These are phyloP conservation scores for Drosophila obscura DNA, from an alignment of 1,140 invertebrate species.

Conservation along the genomic window DNA sequence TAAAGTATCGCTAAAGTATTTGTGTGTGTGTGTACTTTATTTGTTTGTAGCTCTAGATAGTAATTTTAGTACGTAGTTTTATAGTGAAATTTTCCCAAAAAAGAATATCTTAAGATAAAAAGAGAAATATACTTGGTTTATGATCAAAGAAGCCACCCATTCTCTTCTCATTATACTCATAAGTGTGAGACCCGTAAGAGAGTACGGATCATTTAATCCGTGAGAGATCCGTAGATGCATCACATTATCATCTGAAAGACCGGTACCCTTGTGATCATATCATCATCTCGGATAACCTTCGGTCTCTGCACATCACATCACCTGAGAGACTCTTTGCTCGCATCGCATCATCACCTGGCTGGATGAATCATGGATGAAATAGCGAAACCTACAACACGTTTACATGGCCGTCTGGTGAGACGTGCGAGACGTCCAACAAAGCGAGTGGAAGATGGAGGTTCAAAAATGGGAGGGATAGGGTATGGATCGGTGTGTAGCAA, in stretches of 20 bases:
- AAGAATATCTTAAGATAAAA: slow-evolving; percentile 19
- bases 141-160: slow-evolving; percentile 32
- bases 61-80: slow-evolving; percentile 33
- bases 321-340: not conserved
- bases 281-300: too few relatives aligned
- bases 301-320: slow-evolving; percentile 1
- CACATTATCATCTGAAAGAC: too few relatives aligned
- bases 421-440: not conserved
- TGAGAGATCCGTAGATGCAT: too few relatives aligned
- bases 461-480: slow-evolving; percentile 12
- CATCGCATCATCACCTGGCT: slow-evolving; percentile 43
- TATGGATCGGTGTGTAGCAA: slow-evolving; percentile 12
- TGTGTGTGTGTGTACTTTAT: slow-evolving; percentile 39
- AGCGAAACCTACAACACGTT: slow-evolving; percentile 38
- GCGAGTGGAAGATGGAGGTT: slow-evolving; percentile 13
- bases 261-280: too few relatives aligned
- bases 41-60: slow-evolving; percentile 58
- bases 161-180: not conserved
- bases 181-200: too few relatives aligned
- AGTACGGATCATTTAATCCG: too few relatives aligned
- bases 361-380: slow-evolving; percentile 70
- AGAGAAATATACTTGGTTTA: slow-evolving; percentile 42
- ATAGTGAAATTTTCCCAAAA: slow-evolving; percentile 54
- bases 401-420: slow-evolving; percentile 28
- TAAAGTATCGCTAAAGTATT: slow-evolving; percentile 42